Percentiles rank a stretch among this genome's conserved stretches.
Conservation (phyloP, 2,797 vertebrate species). For the Mus caroli region DNA sequence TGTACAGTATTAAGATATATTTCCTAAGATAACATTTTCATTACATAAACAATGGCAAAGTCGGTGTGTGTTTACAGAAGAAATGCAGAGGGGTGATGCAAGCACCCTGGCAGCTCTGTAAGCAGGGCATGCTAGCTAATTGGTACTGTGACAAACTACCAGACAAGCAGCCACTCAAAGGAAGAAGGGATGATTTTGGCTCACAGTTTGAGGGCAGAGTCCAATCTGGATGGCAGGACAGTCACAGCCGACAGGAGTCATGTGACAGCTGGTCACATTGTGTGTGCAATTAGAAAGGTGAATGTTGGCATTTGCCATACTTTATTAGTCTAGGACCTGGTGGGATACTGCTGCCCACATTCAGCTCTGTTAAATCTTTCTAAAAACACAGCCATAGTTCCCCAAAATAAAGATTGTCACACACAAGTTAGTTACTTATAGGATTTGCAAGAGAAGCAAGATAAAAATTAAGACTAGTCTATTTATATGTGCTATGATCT, state of each 20-base stretch:
- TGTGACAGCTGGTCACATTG: too few species aligned
- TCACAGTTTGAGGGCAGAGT: not conserved
- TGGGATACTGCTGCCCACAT: not conserved
- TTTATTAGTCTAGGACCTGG: not conserved
- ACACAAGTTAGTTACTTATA: not conserved
- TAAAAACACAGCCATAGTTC: too few species aligned
- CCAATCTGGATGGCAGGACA: not conserved
- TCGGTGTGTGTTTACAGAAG: not conserved
- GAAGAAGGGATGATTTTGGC: not conserved
- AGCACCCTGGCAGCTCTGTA: not conserved
- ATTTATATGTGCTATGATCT: not conserved
- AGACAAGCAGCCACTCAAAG: not conserved
- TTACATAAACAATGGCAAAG: slow-evolving; percentile 3
- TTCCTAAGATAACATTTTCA: slow-evolving; percentile 8
- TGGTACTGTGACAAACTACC: not conserved
- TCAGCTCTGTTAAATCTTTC: not conserved
- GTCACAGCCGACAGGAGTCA: not conserved
- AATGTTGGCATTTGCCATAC: not conserved
- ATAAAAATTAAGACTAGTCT: not conserved
- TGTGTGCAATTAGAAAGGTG: not conserved
- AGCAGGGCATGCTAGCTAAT: not conserved
- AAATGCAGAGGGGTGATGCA: not conserved
- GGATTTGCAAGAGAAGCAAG: not conserved
- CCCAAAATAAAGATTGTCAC: not conserved
- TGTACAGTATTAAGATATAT: slow-evolving; percentile 4